Base-by-base conservation (phyloP, 1,140 invertebrate genomes). In the Drosophila murphyi region DNA sequence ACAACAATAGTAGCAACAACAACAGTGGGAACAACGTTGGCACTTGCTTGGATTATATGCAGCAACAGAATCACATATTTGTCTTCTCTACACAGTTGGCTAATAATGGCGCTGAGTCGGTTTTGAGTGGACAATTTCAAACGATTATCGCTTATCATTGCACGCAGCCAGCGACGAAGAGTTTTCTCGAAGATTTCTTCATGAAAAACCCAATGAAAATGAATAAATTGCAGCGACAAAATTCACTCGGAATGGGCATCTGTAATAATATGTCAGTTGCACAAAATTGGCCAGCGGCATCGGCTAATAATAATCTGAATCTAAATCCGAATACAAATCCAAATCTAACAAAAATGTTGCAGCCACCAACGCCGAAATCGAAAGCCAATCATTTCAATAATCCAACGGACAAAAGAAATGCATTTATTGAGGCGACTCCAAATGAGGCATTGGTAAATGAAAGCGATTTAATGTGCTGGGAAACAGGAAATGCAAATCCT, bases 1-100 rank as follows among this genome's bases (percentile, higher is more conserved):
- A 55, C 0, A 74, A 31, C 10, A 50, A n/a, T 5, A 43, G n/a
- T 43, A 41, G 39, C 39, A 20, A 20, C 20, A 20, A 20, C 20
- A 20, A 20, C 76, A 94, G 93, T 93, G 93, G 65, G 3, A 72
- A 67, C 6, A 41, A 47, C 12, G 34, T 35, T 29, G 69, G 67
- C 3, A 80, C 75, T 31, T 88, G 89, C 12, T 56, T 92, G 47
- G 91, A 92, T 54, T 92, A 91, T 95, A 97, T 97, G 96, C 98
- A 98, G 93, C 98, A 99, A 92, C 98, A 98, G 93, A 99, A 97
- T 94, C 98, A 99, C 93, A 98, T 99, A 89, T 99, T 98, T 95
- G 98, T 99, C 59, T 99, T 99, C 94, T 98, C 97, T 7, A 99
- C 98, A 0, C 93, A 95, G 75, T 92, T 99, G 91, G 98, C 98